Conservation (phyloP, 2,113 vertebrate genomes). For the Cebidichthys violaceus region DNA sequence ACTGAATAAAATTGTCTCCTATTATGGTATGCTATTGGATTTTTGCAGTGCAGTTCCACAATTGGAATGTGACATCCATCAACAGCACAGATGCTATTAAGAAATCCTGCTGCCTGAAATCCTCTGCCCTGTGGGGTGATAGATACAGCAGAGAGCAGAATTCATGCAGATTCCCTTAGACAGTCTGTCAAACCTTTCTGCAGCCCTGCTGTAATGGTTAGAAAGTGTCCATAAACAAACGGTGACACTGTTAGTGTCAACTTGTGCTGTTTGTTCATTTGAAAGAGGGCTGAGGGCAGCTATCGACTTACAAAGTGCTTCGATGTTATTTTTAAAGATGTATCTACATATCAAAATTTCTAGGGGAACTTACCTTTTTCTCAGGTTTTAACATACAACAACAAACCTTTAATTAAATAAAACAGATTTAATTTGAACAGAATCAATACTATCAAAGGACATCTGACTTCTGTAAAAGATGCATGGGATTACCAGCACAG, state of each 20-base stretch:
- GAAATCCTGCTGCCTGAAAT: slow-evolving; percentile 26
- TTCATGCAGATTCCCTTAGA: slow-evolving; percentile 37
- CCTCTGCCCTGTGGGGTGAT: not conserved
- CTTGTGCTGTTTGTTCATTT: slow-evolving; percentile 13
- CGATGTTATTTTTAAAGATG: too few species aligned
- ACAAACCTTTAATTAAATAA: too few species aligned
- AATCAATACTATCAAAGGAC: too few species aligned
- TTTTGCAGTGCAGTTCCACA: slow-evolving; percentile 41
- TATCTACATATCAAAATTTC: too few species aligned
- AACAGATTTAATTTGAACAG: too few species aligned
- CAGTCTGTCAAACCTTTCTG: slow-evolving; percentile 28
- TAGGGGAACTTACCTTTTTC: too few species aligned
- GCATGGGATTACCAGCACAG: too few species aligned
- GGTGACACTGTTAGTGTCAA: too few species aligned
- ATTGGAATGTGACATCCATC: slow-evolving; percentile 37
- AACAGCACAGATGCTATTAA: slow-evolving; percentile 21
- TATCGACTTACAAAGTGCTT: not conserved
- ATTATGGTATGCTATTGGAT: slow-evolving; percentile 25
- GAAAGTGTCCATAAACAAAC: not conserved
- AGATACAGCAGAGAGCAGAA: slow-evolving; percentile 12
- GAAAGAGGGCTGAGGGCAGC: not conserved
- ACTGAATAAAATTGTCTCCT: slow-evolving; percentile 42
- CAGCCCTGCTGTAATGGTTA: not conserved
- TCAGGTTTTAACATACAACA: too few species aligned
- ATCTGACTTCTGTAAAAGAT: too few species aligned